Base-by-base conservation (phyloP, 2,797 vertebrate genomes). In the Potorous gilbertii region DNA sequence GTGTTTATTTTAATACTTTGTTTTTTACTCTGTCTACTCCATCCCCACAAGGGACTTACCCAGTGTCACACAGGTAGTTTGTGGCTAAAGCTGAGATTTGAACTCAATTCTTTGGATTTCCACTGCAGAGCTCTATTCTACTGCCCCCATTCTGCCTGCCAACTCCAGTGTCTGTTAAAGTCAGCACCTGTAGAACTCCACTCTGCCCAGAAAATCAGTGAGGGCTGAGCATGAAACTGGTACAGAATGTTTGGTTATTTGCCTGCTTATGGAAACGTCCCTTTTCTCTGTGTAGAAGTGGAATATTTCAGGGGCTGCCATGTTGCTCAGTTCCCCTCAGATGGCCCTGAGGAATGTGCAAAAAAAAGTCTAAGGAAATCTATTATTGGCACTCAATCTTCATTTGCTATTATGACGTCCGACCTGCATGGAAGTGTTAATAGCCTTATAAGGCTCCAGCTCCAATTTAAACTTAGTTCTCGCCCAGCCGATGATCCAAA, bases 341-440 rank as follows among this genome's bases (percentile, higher is more conserved):
- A 98, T 16, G 97, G 98, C 98, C 98, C 97, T 92, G 28, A 21
- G 92, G 96, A 98, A 98, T 95, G 97, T 98, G 98, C 98, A 98
- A 97, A 98, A 98, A 97, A 94, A 95, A 98, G 95, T 98, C 98
- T 98, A 97, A 95, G 97, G 97, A 96, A 98, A 96, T 97, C 98
- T 99, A 98, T 99, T 99, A 98, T 97, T 98, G 98, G 98, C 94
- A 94, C 96, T 96, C 97, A 98, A 96, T 98, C 98, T 98, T 98
- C 97, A 98, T 98, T 99, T 66, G 97, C 98, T 98, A 96, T 97
- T 94, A 28, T 99, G 99, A 99, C 98, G 98, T 99, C 98, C 99
- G 98, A 98, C 98, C 98, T 98, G 97, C 96, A 98, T 98, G 98
- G 97, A 98, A 98, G 98, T 98, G 98, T 98, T 98, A 97, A 97